Conservation (phyloP, 2,113 vertebrate species). For the Sylvilagus bachmani region DNA sequence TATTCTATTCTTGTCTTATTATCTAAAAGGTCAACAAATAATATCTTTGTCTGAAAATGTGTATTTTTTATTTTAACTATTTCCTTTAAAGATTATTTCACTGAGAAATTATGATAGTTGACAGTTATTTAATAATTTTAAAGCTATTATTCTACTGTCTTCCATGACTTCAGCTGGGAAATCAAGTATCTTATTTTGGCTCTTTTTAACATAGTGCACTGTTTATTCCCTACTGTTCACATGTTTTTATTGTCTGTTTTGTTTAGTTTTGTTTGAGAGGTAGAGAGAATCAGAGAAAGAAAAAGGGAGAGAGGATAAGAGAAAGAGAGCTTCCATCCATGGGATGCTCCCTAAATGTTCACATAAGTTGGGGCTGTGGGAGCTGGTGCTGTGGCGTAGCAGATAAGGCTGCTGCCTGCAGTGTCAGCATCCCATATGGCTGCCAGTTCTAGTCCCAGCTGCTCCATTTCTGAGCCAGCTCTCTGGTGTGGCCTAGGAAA, state of each 20-base stretch:
- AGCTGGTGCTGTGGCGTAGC: too few species aligned
- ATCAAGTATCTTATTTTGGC: background rate
- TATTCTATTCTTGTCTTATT: background rate
- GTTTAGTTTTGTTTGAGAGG: background rate
- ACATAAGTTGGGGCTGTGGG: too few species aligned
- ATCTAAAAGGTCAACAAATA: background rate
- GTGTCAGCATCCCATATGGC: too few species aligned
- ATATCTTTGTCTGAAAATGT: background rate
- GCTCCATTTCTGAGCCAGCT: too few species aligned
- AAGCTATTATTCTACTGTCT: background rate
- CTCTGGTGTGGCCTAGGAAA: too few species aligned
- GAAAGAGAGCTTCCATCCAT: too few species aligned
- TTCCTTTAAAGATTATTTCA: background rate
- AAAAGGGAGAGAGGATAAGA: too few species aligned
- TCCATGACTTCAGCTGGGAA: background rate
- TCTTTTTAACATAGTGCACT: background rate
- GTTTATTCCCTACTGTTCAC: background rate
- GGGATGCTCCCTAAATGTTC: too few species aligned
- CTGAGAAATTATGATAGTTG: too few species aligned
- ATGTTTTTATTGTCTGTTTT: background rate
- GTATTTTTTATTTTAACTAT: background rate
- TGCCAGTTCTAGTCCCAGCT: too few species aligned
- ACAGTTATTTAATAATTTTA: background rate
- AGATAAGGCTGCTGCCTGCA: too few species aligned
- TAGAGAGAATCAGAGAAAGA: too few species aligned